phyloP scores from a whole-genome alignment of 1,140 invertebrate genomes.

The Eubasilissa regina region DNA sequence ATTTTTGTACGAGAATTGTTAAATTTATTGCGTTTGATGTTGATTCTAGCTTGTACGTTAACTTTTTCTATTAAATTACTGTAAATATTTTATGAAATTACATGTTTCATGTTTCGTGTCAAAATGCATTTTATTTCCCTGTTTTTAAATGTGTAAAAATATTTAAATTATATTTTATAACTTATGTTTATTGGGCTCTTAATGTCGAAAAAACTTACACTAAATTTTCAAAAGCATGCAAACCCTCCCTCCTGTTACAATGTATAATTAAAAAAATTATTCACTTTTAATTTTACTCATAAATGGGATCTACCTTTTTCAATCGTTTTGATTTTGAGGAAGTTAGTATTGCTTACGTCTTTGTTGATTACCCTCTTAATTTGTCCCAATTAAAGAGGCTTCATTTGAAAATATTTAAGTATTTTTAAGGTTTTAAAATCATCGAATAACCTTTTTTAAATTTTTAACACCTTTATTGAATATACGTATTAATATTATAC shows the following conservation, averaged over 20 bases:
- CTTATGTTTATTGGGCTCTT: slow-evolving; percentile 31
- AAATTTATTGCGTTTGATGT: too few species aligned
- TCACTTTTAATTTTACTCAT: not conserved
- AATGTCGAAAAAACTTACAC: not conserved
- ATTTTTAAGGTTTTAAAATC: not conserved
- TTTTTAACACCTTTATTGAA: too few species aligned
- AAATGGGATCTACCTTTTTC: slow-evolving; percentile 25
- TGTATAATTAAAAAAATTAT: slow-evolving; percentile 26
- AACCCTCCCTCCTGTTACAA: not conserved
- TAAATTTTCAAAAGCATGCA: not conserved
- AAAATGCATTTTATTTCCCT: too few species aligned
- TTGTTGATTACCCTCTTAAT: too few species aligned
- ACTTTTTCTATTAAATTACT: too few species aligned
- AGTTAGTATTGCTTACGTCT: too few species aligned
- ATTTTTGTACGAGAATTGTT: too few species aligned
- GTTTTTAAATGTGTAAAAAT: not conserved
- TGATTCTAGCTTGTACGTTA: too few species aligned
- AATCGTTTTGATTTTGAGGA: not conserved
- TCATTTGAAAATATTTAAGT: too few species aligned
- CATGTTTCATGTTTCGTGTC: too few species aligned
- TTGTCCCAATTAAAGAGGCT: not conserved
- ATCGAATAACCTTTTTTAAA: too few species aligned
- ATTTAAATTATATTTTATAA: slow-evolving; percentile 17
- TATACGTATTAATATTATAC: not conserved
- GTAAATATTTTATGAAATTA: too few species aligned